Conservation (phyloP, 2,888 invertebrate species). For the Hemithea aestivaria region DNA sequence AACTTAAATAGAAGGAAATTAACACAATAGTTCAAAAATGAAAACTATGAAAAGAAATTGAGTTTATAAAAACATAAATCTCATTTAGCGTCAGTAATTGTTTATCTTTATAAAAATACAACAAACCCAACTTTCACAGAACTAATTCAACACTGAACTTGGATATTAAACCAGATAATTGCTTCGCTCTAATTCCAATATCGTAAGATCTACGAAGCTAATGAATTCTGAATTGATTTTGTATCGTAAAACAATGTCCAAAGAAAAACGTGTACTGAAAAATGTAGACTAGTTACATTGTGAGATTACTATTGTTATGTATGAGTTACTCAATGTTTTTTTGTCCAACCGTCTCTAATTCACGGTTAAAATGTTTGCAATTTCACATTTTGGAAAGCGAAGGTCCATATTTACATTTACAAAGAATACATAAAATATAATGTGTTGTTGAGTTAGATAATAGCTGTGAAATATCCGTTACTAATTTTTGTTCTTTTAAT, state of each 20-base stretch:
- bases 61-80: no score
- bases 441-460: constrained; percentile 35
- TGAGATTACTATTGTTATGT: constrained; percentile 40
- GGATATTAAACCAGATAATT: constrained; percentile 34
- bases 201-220: constrained; percentile 44
- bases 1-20: no score
- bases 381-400: constrained; percentile 76
- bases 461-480: constrained; percentile 49
- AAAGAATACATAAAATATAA: constrained; percentile 44
- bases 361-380: constrained; percentile 47
- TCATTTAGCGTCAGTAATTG: no score
- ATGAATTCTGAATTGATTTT: constrained; percentile 41
- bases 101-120: no score
- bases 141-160: constrained; percentile 31
- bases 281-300: constrained; percentile 27
- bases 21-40: no score
- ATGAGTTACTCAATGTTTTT: constrained; percentile 34
- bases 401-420: constrained; percentile 65
- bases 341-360: constrained; percentile 39
- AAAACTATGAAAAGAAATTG: no score
- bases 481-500: constrained; percentile 29
- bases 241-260: constrained; percentile 26
- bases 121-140: constrained; percentile 12
- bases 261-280: constrained; percentile 26
- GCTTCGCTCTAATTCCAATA: constrained; percentile 55